Conservation (phyloP, 2,888 invertebrate genomes). For the Rhagium mordax region DNA sequence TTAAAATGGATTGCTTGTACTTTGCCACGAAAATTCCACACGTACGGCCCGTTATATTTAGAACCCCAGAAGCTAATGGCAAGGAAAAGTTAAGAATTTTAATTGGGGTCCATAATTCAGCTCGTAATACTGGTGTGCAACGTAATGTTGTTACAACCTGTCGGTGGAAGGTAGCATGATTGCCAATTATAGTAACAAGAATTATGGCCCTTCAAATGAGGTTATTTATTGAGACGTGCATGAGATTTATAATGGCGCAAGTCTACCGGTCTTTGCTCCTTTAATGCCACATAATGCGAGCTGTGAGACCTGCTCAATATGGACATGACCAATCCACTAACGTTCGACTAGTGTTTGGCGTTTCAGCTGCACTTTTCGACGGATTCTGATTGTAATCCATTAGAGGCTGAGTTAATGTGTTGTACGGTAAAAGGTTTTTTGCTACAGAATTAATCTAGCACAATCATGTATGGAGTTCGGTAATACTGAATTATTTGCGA, state of each 20-base stretch:
- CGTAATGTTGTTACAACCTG: slow-evolving; percentile 26
- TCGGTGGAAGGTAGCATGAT: slow-evolving; percentile 42
- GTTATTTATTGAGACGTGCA: slow-evolving; percentile 48
- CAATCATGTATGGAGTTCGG: not conserved
- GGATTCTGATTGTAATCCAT: slow-evolving; percentile 1
- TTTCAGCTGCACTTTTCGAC: slow-evolving; percentile 7
- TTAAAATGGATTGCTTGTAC: not conserved
- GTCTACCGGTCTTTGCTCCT: slow-evolving; percentile 23
- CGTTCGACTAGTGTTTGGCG: not conserved
- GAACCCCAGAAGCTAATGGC: slow-evolving; percentile 11
- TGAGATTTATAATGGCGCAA: slow-evolving; percentile 38
- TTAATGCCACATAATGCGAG: slow-evolving; percentile 17
- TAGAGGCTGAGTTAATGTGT: not conserved
- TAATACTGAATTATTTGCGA: not conserved
- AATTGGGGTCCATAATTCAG: slow-evolving; percentile 28
- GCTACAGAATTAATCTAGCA: not conserved
- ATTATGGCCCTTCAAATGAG: slow-evolving; percentile 48
- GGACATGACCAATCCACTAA: slow-evolving; percentile 4
- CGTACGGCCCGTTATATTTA: not conserved
- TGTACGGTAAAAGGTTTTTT: not conserved
- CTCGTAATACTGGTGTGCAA: slow-evolving; percentile 23
- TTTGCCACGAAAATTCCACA: not conserved
- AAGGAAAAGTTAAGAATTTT: slow-evolving; percentile 13
- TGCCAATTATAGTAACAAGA: slow-evolving; percentile 51
- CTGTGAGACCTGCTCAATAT: not conserved